Evolutionary conservation across 2,888 invertebrate genomes (phyloP), one percentile per base, ranked within the genome.

Genomic region (Gortyna flavago): DNA sequence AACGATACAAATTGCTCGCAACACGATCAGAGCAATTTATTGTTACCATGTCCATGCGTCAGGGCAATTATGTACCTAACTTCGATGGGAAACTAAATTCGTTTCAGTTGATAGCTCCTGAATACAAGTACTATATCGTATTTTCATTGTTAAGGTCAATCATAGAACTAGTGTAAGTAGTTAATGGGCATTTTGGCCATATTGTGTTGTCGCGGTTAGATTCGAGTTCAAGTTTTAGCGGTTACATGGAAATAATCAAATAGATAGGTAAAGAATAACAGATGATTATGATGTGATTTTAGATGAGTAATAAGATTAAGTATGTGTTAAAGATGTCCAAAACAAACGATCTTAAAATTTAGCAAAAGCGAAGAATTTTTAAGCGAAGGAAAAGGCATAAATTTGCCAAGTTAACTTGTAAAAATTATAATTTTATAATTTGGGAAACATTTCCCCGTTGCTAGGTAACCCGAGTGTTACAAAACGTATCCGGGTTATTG

Each of bases 61-160:
- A 61, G 68, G 64, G 48, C 77, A 77, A 72, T 83, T 85, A 85
- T 41, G 48, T 85, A 35, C 35, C 35, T 35, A 59, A 82, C 67
- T 71, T 61, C 32, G 82, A 67, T 81, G 82, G 85, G 82, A 81
- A 85, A 75, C 82, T 62, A 25, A 85, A 75, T 85, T 81, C 29
- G 85, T 57, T 82, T 85, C 85, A 85, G 82, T 85, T 81, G 85
- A 85, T 75, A 81, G 85, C 80, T 51, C 57, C 25, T 81, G 82
- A 85, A 82, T 85, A 66, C 75, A 61, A 35, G 70, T 81, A 85
- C 54, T 75, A 32, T 35, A 68, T 80, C 57, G 44, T 84, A 72
- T 67, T 80, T 81, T 85, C 81, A 85, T 64, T 62, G 81, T 64
- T 64, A 68, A 81, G 85, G 72, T 72, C 80, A 59, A 54, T 62